Evolutionary conservation across 2,888 invertebrate genomes (phyloP), one percentile per base, ranked within the genome.

Genomic region (Podotricha telesiphe): DNA sequence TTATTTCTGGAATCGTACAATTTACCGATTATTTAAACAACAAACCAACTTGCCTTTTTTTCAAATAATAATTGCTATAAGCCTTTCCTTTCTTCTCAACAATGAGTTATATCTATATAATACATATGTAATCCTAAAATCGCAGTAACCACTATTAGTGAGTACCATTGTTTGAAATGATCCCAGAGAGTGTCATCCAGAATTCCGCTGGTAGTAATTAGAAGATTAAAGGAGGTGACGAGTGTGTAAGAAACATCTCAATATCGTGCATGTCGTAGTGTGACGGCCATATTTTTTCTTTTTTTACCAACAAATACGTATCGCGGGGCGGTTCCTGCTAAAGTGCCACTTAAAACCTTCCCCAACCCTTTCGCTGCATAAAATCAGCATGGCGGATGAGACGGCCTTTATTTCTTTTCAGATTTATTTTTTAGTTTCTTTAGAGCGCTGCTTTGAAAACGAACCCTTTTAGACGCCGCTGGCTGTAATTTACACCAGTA

Each of bases 341-440:
- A 88, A 92, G 92, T 87, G 85, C 78, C 87, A 90, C 92, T 93
- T 89, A 83, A 59, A 87, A 83, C 83, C 84, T 81, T 80, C 86
- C 88, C 91, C 87, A 86, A 87, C 91, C 90, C 88, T 86, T 85
- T 83, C 78, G 79, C 76, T 80, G 84, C 82, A 83, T 82, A 86
- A 87, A 90, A 87, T 86, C 89, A 88, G 84, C 85, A 91, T 89
- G 87, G 91, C 89, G 88, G 87, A 88, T 86, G 83, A 84, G 84
- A 84, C 80, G 77, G 79, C 77, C 83, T 83, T 86, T 82, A 80
- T 85, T 86, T 85, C 83, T 84, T 85, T 86, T 82, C 77, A 77
- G 79, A 78, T 79, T 85, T 73, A 75, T 84, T 84, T 83, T 86
- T 85, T 83, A 82, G 78, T 81, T 83, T 83, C 80, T 83, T 79